Percentiles rank a stretch among this genome's conserved stretches.
phyloP scores from a whole-genome alignment of 2,113 vertebrate genomes.

The Marmota monax region DNA sequence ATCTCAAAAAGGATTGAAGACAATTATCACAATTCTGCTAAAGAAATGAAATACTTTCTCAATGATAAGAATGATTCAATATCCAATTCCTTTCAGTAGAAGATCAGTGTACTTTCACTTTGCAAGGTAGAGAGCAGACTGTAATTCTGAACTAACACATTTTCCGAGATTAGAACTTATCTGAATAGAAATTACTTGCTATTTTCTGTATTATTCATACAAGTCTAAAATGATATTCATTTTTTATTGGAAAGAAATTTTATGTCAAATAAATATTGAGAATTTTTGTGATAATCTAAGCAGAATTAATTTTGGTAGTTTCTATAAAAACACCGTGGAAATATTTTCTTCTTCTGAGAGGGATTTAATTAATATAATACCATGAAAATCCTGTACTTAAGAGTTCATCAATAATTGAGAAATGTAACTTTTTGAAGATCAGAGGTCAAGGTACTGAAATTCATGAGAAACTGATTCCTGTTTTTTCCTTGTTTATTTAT shows the following conservation, averaged over 20 bases:
- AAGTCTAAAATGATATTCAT: background rate
- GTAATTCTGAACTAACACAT: background rate
- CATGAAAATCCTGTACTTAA: background rate
- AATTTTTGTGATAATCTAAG: background rate
- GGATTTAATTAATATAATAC: background rate
- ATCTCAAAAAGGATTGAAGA: too few species aligned
- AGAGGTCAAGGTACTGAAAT: background rate
- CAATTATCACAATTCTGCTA: background rate
- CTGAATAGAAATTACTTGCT: background rate
- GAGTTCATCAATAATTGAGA: background rate
- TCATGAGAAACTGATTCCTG: background rate
- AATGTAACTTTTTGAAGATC: background rate
- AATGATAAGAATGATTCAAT: background rate
- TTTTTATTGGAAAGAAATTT: constrained; percentile 9
- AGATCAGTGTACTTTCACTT: background rate
- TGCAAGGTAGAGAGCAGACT: background rate
- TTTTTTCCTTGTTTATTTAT: background rate
- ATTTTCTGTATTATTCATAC: background rate
- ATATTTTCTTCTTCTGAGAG: background rate
- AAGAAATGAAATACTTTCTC: background rate
- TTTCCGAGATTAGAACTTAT: background rate
- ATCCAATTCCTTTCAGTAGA: background rate
- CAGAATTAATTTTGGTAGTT: background rate
- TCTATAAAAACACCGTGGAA: background rate
- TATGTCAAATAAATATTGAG: background rate